Conservation (phyloP, 2,888 invertebrate species). For the Agriopis leucophaearia region DNA sequence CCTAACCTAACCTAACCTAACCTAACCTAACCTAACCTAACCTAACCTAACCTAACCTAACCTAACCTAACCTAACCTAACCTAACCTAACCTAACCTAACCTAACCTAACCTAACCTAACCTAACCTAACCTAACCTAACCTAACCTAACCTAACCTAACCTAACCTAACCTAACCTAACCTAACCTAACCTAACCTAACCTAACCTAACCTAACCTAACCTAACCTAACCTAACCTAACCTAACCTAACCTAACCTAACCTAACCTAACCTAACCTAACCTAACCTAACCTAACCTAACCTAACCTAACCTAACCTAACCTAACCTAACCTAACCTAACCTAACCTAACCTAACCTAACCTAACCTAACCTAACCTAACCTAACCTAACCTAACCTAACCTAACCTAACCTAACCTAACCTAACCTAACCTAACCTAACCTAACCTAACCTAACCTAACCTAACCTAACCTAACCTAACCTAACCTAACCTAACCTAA, state of each 20-base stretch:
- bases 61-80: no score
- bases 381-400: conserved; percentile 5
- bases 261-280: conserved; percentile 3
- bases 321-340: conserved; percentile 5
- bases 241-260: conserved; percentile 2
- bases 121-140: no score
- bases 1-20: no score
- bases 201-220: no score
- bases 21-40: no score
- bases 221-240: conserved; percentile 3
- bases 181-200: no score
- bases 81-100: no score
- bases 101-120: no score
- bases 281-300: conserved; percentile 7
- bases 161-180: no score
- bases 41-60: no score
- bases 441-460: conserved; percentile 6
- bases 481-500: conserved; percentile 2
- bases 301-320: conserved; percentile 11
- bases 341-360: conserved; percentile 3
- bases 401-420: conserved; percentile 7
- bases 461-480: conserved; percentile 6
- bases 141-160: no score
- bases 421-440: conserved; percentile 2
- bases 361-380: conserved; percentile 3